These are phyloP conservation scores for Drosophila kambysellisi DNA, from an alignment of 2,888 invertebrate genomes.

Conservation along the genomic window DNA sequence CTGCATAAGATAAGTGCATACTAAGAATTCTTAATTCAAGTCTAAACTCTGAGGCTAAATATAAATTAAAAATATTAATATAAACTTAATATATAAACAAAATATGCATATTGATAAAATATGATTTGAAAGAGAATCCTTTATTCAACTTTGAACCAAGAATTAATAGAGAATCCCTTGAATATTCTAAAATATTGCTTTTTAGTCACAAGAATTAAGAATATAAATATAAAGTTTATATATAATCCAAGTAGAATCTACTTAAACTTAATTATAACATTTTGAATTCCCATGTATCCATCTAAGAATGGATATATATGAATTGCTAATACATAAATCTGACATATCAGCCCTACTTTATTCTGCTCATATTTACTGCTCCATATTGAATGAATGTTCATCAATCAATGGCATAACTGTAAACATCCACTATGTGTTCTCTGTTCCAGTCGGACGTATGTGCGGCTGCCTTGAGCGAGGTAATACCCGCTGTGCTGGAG, in stretches of 20 bases:
- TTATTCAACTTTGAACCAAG: not conserved
- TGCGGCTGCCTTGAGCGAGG: conserved; percentile 95
- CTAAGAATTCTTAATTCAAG: no score
- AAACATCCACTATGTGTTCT: not conserved
- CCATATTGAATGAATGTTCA: conserved; percentile 11
- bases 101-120: not conserved
- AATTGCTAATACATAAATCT: not conserved
- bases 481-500: conserved; percentile 97
- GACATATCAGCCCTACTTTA: not conserved
- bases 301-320: not conserved
- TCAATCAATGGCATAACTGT: conserved; percentile 20
- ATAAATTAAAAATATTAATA: not conserved
- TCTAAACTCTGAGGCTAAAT: not conserved
- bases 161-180: no score
- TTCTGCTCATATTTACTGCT: not conserved
- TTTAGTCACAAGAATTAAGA: not conserved
- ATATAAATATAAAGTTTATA: not conserved
- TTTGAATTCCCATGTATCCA: not conserved
- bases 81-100: not conserved
- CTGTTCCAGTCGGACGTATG: conserved; percentile 94
- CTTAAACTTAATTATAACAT: not conserved
- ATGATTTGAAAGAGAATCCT: not conserved
- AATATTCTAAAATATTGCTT: no score
- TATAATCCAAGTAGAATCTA: not conserved
- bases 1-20: not conserved